These are phyloP conservation scores for Colossoma macropomum DNA, from an alignment of 2,113 vertebrate species.

Conservation along the genomic window DNA sequence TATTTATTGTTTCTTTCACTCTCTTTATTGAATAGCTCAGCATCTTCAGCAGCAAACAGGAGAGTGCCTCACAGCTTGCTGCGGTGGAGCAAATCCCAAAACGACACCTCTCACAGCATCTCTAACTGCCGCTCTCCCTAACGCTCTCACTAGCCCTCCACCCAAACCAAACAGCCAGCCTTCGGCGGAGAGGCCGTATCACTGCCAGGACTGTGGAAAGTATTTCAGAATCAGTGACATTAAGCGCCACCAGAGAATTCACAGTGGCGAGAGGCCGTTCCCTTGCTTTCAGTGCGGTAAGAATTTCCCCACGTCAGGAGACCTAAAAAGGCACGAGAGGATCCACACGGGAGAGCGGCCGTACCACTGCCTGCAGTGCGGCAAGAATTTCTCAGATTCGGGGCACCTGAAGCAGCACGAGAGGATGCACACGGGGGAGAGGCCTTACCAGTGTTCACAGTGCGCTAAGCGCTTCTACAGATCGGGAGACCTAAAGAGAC, in stretches of 20 bases:
- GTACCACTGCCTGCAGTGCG: slow-evolving; percentile 51
- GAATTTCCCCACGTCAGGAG: slow-evolving; percentile 53
- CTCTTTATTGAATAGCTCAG: slow-evolving; percentile 43
- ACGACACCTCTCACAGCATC: slow-evolving; percentile 16
- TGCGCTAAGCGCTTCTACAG: slow-evolving; percentile 56
- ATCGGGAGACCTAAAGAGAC: slow-evolving; percentile 51
- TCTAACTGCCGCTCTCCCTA: slow-evolving; percentile 1
- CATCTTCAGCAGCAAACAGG: slow-evolving; percentile 59
- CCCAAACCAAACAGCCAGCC: slow-evolving; percentile 39
- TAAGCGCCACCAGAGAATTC: slow-evolving; percentile 56
- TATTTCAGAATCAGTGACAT: slow-evolving; percentile 56
- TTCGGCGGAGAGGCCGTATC: slow-evolving; percentile 51
- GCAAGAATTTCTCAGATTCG: slow-evolving; percentile 52
- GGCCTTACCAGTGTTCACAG: slow-evolving; percentile 54
- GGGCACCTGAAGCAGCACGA: slow-evolving; percentile 55
- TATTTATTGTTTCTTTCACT: not conserved
- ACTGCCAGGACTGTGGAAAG: slow-evolving; percentile 56
- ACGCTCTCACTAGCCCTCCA: slow-evolving; percentile 14
- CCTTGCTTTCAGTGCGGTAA: slow-evolving; percentile 57
- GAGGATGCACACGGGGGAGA: slow-evolving; percentile 54
- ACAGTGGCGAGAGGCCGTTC: slow-evolving; percentile 55
- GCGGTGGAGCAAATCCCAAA: slow-evolving; percentile 36
- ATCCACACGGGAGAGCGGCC: slow-evolving; percentile 55
- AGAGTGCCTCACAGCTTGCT: slow-evolving; percentile 55
- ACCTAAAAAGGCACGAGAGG: slow-evolving; percentile 54